A percentile compares a stretch with the other conserved stretches of the same genome.
Evolutionary conservation across 2,113 vertebrate genomes (phyloP).

Genomic region (Eulacestoma nigropectus): DNA sequence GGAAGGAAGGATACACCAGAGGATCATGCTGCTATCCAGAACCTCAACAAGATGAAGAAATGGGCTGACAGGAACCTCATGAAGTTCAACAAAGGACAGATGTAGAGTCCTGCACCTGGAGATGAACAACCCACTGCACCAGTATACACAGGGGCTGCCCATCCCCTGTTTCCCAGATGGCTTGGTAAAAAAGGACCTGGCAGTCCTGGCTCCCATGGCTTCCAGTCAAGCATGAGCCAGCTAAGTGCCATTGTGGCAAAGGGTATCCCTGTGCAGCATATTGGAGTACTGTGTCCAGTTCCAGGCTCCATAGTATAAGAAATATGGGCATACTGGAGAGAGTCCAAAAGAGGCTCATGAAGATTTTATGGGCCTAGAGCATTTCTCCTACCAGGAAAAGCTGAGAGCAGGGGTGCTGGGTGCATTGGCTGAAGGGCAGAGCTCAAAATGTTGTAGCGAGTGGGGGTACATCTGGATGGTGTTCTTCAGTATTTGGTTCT

Average conservation of each 20-base stretch:
- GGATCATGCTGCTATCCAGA: background rate
- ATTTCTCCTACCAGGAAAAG: background rate
- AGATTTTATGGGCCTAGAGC: background rate
- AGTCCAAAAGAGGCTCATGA: background rate
- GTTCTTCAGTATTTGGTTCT: background rate
- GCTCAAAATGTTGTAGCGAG: background rate
- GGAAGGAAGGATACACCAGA: background rate
- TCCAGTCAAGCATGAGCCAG: background rate
- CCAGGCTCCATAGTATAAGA: background rate
- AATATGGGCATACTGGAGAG: background rate
- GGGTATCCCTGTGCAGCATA: rapidly evolving
- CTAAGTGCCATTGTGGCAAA: background rate
- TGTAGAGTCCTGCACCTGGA: background rate
- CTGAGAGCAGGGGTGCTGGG: background rate
- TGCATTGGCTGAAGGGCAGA: background rate
- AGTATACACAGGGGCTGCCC: rapidly evolving
- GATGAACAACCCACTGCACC: background rate
- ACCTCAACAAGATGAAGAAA: background rate
- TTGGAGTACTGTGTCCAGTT: no score
- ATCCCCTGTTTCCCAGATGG: background rate
- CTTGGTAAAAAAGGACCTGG: background rate
- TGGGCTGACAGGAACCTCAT: background rate
- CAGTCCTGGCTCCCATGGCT: background rate
- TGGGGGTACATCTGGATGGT: background rate
- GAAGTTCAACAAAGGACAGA: background rate